Base-by-base conservation (phyloP, 2,113 vertebrate species). In the Sclerurus mexicanus region DNA sequence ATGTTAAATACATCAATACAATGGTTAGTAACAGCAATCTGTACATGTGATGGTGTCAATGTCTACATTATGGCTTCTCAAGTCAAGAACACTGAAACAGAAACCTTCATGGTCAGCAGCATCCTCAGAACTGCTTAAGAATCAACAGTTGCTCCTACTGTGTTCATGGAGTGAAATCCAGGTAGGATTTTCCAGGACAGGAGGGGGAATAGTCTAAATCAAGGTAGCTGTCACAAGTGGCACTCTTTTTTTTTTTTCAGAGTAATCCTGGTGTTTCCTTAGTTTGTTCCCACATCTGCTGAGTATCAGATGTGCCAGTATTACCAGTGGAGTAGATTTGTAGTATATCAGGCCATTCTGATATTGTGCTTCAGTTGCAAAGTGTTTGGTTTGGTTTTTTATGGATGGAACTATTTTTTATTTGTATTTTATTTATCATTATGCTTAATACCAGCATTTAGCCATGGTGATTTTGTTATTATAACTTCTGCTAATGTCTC, bases 21-120 rank as follows among this genome's bases (percentile, higher is more conserved):
- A 49, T 27, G 1, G 3, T 25, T 42, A 7, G 15, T 14, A 17
- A 24, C 31, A 52, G 33, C 9, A 73, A 2, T 69, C 30, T 47
- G 0, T 39, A 24, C 1, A 4, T 28, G 21, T 37, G 27, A 6
- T 39, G 31, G 19, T 3, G 1, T 55, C 3, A 0, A 0, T 72
- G 39, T 40, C 35, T 25, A 31, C 4, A 4, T 11, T 18, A 0
- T 20, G 25, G 21, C 20, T 50, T 92, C n/a, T 46, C 28, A 40
- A 25, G 28, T 30, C 30, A 74, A 30, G 30, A 66, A 27, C 27
- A 14, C 59, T 46, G 59, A 60, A 89, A 71, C 12, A 58, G 31
- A 74, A 55, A 15, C 44, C 15, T 63, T 72, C 13, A 2, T 5
- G 63, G 44, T 46, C 8, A 39, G 9, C 28, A 64, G 33, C 23